Evolutionary conservation across 2,113 vertebrate genomes (phyloP), one percentile per base, ranked within the genome.

Genomic region (Vireo altiloquus): DNA sequence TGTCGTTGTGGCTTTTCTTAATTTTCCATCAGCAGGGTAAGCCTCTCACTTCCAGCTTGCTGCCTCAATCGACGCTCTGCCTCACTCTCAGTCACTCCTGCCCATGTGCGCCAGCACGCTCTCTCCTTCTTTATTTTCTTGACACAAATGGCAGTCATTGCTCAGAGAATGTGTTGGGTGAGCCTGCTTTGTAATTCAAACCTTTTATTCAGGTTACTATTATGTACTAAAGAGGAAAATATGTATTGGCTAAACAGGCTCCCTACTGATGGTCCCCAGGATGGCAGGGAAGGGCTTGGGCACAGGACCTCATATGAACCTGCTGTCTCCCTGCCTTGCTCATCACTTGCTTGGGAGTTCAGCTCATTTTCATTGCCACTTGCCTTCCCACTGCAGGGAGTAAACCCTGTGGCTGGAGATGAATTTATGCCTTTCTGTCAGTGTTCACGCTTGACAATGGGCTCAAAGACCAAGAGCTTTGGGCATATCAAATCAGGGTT

Each of bases 141-240:
- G 98, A 98, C 97, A 97, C 90, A 98, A 98, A 98, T 97, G 97
- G 97, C 97, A 97, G 87, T 96, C 97, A 98, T 97, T 93, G 93
- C 95, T 98, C 97, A 98, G 92, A 96, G 91, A 97, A 95, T 94
- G 94, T 96, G 95, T 87, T 72, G 89, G 91, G 97, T 95, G 96
- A 98, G 96, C 91, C 95, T 97, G 95, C 95, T 97, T 98, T 97
- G 97, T 98, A 98, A 98, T 98, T 98, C 97, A 97, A 97, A 97
- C 97, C 97, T 97, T 98, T 98, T 98, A 98, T 97, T 97, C 95
- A 93, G 97, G 97, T 97, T 98, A 97, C 97, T 82, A 77, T 97
- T 98, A 95, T 78, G 86, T 95, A 95, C 95, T 97, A 97, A 97
- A 97, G 91, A 98, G 87, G 92, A 97, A 97, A 98, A 98, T 97